A percentile compares a stretch with the other conserved stretches of the same genome.
phyloP scores from a whole-genome alignment of 2,113 vertebrate genomes.

The Hippocampus barbouri region DNA sequence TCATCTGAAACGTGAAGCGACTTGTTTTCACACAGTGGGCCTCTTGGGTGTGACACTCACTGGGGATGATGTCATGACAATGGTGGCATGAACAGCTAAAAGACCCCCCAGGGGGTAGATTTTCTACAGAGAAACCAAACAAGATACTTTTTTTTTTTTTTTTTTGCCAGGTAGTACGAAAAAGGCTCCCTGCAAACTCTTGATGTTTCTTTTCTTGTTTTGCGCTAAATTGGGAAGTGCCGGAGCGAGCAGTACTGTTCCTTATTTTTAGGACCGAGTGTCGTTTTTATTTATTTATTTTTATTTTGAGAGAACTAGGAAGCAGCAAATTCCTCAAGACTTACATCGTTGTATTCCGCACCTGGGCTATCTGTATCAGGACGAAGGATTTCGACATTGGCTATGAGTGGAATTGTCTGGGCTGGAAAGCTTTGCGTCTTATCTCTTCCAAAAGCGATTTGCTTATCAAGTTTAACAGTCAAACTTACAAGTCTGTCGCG shows the following conservation, averaged over 20 bases:
- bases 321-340: neutral
- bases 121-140: conserved; percentile 21
- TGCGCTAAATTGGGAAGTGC: neutral
- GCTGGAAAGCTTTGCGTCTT: neutral
- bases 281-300: neutral
- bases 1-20: neutral
- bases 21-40: neutral
- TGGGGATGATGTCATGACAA: conserved; percentile 60
- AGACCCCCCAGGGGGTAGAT: conserved; percentile 35
- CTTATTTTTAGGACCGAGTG: conserved; percentile 4
- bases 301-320: conserved; percentile 4
- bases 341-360: no score
- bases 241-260: neutral
- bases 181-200: neutral
- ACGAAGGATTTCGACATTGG: no score
- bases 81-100: conserved; percentile 46
- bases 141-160: neutral
- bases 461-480: conserved; percentile 10
- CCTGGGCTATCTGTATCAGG: no score
- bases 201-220: neutral
- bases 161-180: neutral
- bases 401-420: neutral
- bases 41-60: conserved; percentile 12
- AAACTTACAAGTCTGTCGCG: conserved; percentile 9
- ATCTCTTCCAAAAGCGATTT: conserved; percentile 4